Evolutionary conservation across 2,888 invertebrate species (phyloP).

Genomic region (Brachyptera risi): DNA sequence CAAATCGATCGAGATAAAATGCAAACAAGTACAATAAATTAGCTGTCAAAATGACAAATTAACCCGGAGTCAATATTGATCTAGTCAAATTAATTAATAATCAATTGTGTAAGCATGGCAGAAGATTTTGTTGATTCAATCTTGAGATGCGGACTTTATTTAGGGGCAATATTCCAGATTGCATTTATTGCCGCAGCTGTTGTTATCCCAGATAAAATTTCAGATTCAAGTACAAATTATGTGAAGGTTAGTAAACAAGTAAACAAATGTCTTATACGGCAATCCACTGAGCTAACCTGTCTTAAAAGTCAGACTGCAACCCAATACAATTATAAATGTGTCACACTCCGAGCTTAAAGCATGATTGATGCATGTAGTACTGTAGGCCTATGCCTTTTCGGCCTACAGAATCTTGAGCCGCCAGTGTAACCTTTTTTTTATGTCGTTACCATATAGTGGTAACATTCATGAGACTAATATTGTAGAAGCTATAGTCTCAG

Average conservation of each 20-base stretch:
- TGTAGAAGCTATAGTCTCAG: not conserved
- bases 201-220: constrained; percentile 63
- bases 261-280: too few relatives aligned
- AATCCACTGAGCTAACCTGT: too few relatives aligned
- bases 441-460: not conserved
- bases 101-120: too few relatives aligned
- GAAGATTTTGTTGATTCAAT: constrained; percentile 70
- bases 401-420: too few relatives aligned
- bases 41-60: not conserved
- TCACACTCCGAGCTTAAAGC: too few relatives aligned
- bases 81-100: too few relatives aligned
- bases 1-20: not conserved
- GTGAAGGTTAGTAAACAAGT: constrained; percentile 24
- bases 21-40: not conserved
- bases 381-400: too few relatives aligned
- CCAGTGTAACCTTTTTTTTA: too few relatives aligned
- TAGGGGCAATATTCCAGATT: constrained; percentile 85
- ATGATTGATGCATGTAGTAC: too few relatives aligned
- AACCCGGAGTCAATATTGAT: too few relatives aligned
- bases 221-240: constrained; percentile 48
- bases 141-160: constrained; percentile 73
- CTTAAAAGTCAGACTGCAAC: too few relatives aligned
- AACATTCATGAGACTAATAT: constrained; percentile 3
- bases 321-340: too few relatives aligned
- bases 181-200: constrained; percentile 79